phyloP scores from a whole-genome alignment of 1,140 invertebrate species.

The Achroia grisella region DNA sequence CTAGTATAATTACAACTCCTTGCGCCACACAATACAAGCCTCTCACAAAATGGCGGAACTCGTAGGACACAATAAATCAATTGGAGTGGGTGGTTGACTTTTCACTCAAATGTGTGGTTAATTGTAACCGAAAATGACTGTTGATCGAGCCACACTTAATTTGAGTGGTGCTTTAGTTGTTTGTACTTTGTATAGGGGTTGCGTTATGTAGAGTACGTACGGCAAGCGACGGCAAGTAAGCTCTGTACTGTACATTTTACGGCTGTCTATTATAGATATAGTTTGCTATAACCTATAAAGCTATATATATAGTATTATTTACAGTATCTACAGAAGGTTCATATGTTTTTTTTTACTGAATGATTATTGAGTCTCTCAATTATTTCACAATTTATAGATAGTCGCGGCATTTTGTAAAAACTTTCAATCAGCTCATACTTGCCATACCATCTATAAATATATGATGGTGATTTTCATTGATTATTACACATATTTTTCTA shows the following conservation, averaged over 20 bases:
- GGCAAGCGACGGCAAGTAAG: conserved; percentile 47
- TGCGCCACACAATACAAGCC: conserved; percentile 13
- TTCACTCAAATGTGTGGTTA: conserved; percentile 74
- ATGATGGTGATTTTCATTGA: too few species aligned
- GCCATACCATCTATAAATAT: too few species aligned
- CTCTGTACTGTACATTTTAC: conserved; percentile 19
- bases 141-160: conserved; percentile 73
- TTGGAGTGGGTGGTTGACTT: conserved; percentile 73
- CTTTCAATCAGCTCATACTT: too few species aligned
- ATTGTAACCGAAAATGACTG: conserved; percentile 74
- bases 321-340: too few species aligned
- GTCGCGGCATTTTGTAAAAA: too few species aligned
- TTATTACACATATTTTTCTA: too few species aligned
- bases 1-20: background rate
- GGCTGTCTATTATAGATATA: too few species aligned
- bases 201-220: conserved; percentile 8
- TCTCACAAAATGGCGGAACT: conserved; percentile 63
- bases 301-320: too few species aligned
- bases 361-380: too few species aligned
- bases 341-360: too few species aligned
- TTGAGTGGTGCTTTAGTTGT: conserved; percentile 61
- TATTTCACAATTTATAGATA: too few species aligned
- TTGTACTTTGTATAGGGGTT: conserved; percentile 35
- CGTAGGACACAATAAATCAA: conserved; percentile 71
- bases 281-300: too few species aligned